Conservation (phyloP, 1,140 invertebrate species). For the Calycopis cecrops region DNA sequence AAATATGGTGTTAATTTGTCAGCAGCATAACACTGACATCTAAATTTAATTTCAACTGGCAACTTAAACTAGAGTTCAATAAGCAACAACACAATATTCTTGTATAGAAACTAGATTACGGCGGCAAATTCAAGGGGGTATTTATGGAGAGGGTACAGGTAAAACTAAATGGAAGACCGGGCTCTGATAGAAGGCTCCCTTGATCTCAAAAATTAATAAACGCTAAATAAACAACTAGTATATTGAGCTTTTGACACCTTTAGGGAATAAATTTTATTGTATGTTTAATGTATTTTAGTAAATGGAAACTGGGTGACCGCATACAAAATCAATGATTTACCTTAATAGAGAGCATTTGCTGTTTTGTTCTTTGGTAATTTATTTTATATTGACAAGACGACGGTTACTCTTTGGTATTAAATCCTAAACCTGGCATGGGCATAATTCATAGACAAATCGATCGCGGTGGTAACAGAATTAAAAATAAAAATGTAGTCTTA, state of each 20-base stretch:
- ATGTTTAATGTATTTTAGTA: not conserved
- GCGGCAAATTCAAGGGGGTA: not conserved
- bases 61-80: not conserved
- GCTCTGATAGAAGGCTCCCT: slow-evolving; percentile 1
- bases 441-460: too few species aligned
- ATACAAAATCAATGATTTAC: not conserved
- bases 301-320: slow-evolving; percentile 2
- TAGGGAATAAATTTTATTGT: slow-evolving; percentile 1
- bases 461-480: too few species aligned
- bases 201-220: slow-evolving; percentile 15
- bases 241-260: slow-evolving; percentile 13
- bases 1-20: not conserved
- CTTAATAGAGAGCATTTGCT: not conserved
- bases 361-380: not conserved
- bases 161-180: slow-evolving; percentile 21
- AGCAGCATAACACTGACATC: slow-evolving; percentile 5
- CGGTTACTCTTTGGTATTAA: not conserved
- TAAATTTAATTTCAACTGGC: slow-evolving; percentile 4
- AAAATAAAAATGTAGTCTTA: too few species aligned
- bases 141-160: not conserved
- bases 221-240: slow-evolving; percentile 11
- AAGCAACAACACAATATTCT: not conserved
- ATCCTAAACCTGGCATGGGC: not conserved
- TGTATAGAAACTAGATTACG: not conserved
- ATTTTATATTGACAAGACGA: not conserved